Percentiles rank a stretch among this genome's conserved stretches.
phyloP scores from a whole-genome alignment of 2,888 invertebrate species.

The Allophyes oxyacanthae region DNA sequence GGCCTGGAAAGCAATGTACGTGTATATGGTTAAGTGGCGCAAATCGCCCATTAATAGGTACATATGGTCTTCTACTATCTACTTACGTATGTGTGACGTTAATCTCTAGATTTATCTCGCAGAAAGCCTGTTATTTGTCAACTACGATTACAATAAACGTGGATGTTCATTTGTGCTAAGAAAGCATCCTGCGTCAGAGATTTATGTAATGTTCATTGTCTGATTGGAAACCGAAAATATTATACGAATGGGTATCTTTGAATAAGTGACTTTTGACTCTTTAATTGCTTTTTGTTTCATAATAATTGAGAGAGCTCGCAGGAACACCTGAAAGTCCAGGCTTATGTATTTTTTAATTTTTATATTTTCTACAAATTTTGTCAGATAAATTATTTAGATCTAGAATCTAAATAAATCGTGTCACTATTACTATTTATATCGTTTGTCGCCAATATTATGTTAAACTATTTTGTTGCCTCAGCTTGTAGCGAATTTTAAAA shows the following conservation, averaged over 20 bases:
- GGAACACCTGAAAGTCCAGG: too few species aligned
- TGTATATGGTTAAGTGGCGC: conserved; percentile 3
- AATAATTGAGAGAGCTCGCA: background rate
- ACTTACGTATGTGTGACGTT: conserved; percentile 52
- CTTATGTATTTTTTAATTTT: too few species aligned
- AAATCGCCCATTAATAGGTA: conserved; percentile 2
- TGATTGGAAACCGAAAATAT: conserved; percentile 24
- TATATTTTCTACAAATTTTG: too few species aligned
- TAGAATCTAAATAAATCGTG: too few species aligned
- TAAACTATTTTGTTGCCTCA: too few species aligned
- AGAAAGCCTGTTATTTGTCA: conserved; percentile 13
- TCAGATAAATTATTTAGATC: too few species aligned
- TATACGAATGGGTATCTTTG: conserved; percentile 8
- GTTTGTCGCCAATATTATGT: too few species aligned
- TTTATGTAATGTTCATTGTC: conserved; percentile 11
- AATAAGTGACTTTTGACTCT: background rate
- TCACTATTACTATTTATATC: too few species aligned
- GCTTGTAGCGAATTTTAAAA: too few species aligned
- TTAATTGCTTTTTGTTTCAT: background rate
- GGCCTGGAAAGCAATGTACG: too few species aligned
- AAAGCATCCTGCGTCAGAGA: conserved; percentile 26
- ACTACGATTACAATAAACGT: conserved; percentile 14
- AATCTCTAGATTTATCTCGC: conserved; percentile 14
- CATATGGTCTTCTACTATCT: conserved; percentile 3
- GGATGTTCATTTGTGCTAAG: conserved; percentile 10